phyloP scores from a whole-genome alignment of 2,888 invertebrate genomes.

The Protonemura montana region DNA sequence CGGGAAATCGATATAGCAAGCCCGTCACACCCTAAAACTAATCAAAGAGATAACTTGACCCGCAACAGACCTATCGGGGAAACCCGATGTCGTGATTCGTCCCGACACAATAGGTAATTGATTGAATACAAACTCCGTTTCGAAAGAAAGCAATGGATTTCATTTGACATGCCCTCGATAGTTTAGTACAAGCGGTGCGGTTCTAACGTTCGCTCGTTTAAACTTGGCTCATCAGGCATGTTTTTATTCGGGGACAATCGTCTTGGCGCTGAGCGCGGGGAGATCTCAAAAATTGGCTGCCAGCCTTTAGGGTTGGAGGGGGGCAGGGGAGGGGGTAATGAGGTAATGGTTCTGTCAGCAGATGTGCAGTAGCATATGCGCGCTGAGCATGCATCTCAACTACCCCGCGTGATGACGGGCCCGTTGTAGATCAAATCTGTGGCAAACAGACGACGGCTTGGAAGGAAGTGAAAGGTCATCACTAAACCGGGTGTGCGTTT shows the following conservation, averaged over 20 bases:
- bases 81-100: neutral
- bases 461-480: neutral
- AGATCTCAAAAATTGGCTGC: neutral
- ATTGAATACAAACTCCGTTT: neutral
- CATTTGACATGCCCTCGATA: slow-evolving; percentile 7
- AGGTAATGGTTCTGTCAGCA: neutral
- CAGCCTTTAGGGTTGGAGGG: too few relatives aligned
- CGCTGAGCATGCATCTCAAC: neutral
- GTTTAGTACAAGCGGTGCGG: neutral
- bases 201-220: neutral
- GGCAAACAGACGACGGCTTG: neutral
- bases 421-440: neutral
- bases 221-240: neutral
- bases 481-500: neutral
- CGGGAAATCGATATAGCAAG: slow-evolving; percentile 17
- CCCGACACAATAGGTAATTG: slow-evolving; percentile 4
- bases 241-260: neutral
- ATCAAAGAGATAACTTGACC: slow-evolving; percentile 13
- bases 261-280: neutral
- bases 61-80: neutral
- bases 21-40: slow-evolving; percentile 25
- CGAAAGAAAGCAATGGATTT: slow-evolving; percentile 1
- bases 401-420: neutral
- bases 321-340: neutral
- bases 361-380: neutral